A percentile compares a stretch with the other conserved stretches of the same genome.
These are phyloP conservation scores for Yoshiicerus persimilis DNA, from an alignment of 1,140 invertebrate species.

Conservation along the genomic window DNA sequence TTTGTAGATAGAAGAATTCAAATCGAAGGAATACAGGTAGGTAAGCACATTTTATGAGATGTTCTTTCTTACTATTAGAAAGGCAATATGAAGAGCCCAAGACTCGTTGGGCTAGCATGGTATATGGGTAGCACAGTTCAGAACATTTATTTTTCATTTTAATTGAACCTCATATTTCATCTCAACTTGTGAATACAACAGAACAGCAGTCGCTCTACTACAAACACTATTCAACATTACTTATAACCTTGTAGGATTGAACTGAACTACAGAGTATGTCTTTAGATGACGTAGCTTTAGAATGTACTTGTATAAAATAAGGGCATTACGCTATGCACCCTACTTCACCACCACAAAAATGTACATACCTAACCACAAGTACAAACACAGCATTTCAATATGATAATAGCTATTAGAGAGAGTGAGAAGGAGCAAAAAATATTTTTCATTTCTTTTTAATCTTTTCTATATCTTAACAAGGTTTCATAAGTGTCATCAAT, in stretches of 20 bases:
- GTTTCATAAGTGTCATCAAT: constrained; percentile 19
- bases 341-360: background rate
- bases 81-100: background rate
- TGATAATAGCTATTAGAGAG: background rate
- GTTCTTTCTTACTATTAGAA: background rate
- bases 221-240: background rate
- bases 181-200: constrained; percentile 25
- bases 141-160: constrained; percentile 28
- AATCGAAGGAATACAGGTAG: too few species aligned
- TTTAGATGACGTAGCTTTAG: background rate
- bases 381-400: background rate
- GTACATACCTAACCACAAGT: too few species aligned
- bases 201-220: background rate
- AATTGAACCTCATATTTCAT: constrained; percentile 38
- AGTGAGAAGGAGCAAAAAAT: background rate
- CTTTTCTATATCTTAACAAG: background rate
- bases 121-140: background rate
- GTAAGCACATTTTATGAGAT: background rate
- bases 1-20: too few species aligned
- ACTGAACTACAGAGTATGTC: too few species aligned
- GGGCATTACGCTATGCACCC: background rate
- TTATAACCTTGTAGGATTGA: too few species aligned
- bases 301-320: background rate
- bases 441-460: background rate
- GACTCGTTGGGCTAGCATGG: background rate